A percentile compares a stretch with the other conserved stretches of the same genome.
phyloP scores from a whole-genome alignment of 2,797 vertebrate genomes.

The Dromococcyx pavoninus region DNA sequence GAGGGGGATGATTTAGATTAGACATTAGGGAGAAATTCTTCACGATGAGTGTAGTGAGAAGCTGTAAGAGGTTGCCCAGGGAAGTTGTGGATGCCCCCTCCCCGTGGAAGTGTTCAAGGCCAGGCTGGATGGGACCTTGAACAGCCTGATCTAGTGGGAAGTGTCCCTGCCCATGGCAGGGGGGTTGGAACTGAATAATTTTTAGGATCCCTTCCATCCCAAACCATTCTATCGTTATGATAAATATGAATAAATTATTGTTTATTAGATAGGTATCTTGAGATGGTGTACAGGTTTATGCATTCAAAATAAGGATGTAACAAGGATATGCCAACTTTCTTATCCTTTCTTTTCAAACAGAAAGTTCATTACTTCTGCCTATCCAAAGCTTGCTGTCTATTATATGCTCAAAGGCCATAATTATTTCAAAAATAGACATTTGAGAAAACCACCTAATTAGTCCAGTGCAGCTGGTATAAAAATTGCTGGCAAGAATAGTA shows the following conservation, averaged over 20 bases:
- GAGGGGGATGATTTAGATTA: too few relatives aligned
- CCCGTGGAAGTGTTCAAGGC: too few relatives aligned
- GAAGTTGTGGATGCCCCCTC: too few relatives aligned
- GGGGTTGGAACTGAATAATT: too few relatives aligned
- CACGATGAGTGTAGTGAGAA: too few relatives aligned
- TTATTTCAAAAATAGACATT: slow-evolving; percentile 75
- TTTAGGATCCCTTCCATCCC: too few relatives aligned
- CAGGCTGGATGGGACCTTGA: too few relatives aligned
- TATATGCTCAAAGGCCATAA: slow-evolving; percentile 69
- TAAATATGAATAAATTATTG: neutral
- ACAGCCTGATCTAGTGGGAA: too few relatives aligned
- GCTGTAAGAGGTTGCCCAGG: too few relatives aligned
- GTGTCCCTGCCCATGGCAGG: too few relatives aligned
- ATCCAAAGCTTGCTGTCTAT: slow-evolving; percentile 49
- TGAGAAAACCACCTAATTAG: slow-evolving; percentile 76
- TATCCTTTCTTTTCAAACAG: slow-evolving; percentile 16
- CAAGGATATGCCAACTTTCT: neutral
- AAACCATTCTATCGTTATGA: too few relatives aligned
- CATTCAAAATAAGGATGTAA: neutral
- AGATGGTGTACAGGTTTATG: neutral
- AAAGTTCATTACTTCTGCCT: slow-evolving; percentile 33
- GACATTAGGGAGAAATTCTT: too few relatives aligned
- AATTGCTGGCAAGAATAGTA: slow-evolving; percentile 64
- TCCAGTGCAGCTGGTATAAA: slow-evolving; percentile 72
- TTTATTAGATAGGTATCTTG: neutral